These are phyloP conservation scores for Chelon auratus DNA, from an alignment of 2,797 vertebrate genomes.

Conservation along the genomic window DNA sequence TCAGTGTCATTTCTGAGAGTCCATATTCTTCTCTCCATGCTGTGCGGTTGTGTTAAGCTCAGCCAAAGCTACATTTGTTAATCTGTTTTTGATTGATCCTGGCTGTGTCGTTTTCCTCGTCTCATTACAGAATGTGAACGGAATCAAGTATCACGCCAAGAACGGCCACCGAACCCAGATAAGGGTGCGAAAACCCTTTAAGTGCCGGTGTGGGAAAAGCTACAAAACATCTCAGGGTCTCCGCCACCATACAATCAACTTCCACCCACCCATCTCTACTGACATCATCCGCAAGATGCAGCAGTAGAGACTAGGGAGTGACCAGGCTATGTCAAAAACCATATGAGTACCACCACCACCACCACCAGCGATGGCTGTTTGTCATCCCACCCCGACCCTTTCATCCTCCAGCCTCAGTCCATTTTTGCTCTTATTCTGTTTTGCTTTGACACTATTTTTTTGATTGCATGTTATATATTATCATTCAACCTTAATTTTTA, in stretches of 20 bases:
- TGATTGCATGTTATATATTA: slow-evolving; percentile 89
- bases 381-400: slow-evolving; percentile 17
- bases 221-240: slow-evolving; percentile 99
- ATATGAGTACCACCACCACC: slow-evolving; percentile 77
- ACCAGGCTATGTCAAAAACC: slow-evolving; percentile 75
- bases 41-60: background rate
- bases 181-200: slow-evolving; percentile 97
- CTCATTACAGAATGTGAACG: slow-evolving; percentile 94
- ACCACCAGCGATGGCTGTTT: slow-evolving; percentile 88
- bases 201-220: slow-evolving; percentile 99
- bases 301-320: slow-evolving; percentile 87
- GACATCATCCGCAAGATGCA: slow-evolving; percentile 98
- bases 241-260: slow-evolving; percentile 99
- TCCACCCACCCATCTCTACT: slow-evolving; percentile 94
- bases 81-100: background rate
- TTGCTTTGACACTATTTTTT: slow-evolving; percentile 80
- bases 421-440: slow-evolving; percentile 17
- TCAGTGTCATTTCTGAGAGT: background rate
- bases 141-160: slow-evolving; percentile 99
- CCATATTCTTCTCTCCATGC: background rate
- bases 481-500: slow-evolving; percentile 73
- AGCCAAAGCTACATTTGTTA: background rate
- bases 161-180: slow-evolving; percentile 99
- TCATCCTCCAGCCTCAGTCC: slow-evolving; percentile 1
- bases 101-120: background rate